phyloP scores from a whole-genome alignment of 1,140 invertebrate genomes.

The Zaprionus inermis region DNA sequence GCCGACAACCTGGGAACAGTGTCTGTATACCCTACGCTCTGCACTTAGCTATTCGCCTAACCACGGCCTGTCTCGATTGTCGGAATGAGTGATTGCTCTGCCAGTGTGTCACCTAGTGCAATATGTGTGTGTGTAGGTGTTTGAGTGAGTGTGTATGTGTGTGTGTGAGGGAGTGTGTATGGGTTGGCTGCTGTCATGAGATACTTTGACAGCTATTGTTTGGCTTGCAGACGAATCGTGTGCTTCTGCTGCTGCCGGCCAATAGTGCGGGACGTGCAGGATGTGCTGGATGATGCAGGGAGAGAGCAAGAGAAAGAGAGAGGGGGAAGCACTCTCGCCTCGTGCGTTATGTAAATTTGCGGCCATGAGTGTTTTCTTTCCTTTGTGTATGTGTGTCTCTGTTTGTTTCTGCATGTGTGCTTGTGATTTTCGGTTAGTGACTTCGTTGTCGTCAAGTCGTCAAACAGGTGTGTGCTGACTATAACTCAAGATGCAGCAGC shows the following conservation, averaged over 20 bases:
- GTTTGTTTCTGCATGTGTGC: slow-evolving; percentile 6
- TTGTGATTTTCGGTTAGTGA: slow-evolving; percentile 31
- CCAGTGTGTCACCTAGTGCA: slow-evolving; percentile 54
- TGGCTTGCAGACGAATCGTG: slow-evolving; percentile 28
- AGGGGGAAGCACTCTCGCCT: slow-evolving; percentile 3
- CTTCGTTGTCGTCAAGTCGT: slow-evolving; percentile 33
- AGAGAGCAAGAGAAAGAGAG: slow-evolving; percentile 2
- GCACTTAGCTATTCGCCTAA: slow-evolving; percentile 1
- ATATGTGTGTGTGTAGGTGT: slow-evolving; percentile 1
- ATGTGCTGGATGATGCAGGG: slow-evolving; percentile 41
- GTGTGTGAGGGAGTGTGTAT: slow-evolving; percentile 19
- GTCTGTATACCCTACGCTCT: slow-evolving; percentile 26
- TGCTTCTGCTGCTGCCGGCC: background rate
- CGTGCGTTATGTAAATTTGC: slow-evolving; percentile 65
- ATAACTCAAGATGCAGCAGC: slow-evolving; percentile 54
- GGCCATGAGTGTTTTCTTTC: slow-evolving; percentile 49
- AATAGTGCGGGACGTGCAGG: slow-evolving; percentile 15
- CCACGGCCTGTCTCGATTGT: slow-evolving; percentile 34
- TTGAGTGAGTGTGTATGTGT: slow-evolving; percentile 2
- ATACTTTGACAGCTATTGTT: slow-evolving; percentile 72
- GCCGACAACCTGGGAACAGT: slow-evolving; percentile 39
- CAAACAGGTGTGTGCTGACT: slow-evolving; percentile 67
- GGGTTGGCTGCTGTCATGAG: slow-evolving; percentile 54
- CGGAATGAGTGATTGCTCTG: slow-evolving; percentile 68
- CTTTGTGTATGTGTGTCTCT: slow-evolving; percentile 24